phyloP scores from a whole-genome alignment of 2,113 vertebrate species.

The Epinephelus lanceolatus region DNA sequence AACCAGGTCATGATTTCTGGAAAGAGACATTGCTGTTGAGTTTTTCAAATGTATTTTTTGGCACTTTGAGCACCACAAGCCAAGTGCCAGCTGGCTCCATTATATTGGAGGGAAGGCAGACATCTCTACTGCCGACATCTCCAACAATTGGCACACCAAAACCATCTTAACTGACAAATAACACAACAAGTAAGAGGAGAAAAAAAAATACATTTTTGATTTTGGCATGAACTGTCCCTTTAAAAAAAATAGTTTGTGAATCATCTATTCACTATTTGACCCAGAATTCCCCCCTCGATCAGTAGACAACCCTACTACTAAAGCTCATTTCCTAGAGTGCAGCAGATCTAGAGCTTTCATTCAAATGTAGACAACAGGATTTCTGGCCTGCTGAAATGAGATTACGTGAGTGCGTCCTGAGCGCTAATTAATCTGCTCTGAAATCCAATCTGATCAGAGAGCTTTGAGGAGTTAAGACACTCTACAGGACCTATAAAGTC shows the following conservation, averaged over 20 bases:
- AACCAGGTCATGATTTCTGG: no score
- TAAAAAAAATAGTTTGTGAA: background rate
- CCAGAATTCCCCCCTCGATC: background rate
- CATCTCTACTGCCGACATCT: no score
- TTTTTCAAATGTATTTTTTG: no score
- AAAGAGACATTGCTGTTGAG: no score
- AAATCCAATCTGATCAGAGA: conserved; percentile 52
- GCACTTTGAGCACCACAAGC: no score
- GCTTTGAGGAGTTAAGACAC: conserved; percentile 36
- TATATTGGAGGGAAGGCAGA: no score
- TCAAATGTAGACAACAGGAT: conserved; percentile 19
- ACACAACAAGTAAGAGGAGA: no score
- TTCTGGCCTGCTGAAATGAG: background rate
- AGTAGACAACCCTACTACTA: background rate
- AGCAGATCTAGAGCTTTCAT: background rate
- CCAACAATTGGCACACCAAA: no score
- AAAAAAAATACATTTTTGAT: no score
- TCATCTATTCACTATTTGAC: background rate
- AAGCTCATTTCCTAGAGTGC: background rate
- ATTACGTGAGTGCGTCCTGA: conserved; percentile 24
- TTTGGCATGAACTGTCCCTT: no score
- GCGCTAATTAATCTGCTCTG: conserved; percentile 34
- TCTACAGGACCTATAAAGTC: background rate
- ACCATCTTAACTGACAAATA: no score
- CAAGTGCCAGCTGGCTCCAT: no score